A percentile compares a stretch with the other conserved stretches of the same genome.
phyloP scores from a whole-genome alignment of 2,113 vertebrate genomes.

The Toxotes jaculatrix region DNA sequence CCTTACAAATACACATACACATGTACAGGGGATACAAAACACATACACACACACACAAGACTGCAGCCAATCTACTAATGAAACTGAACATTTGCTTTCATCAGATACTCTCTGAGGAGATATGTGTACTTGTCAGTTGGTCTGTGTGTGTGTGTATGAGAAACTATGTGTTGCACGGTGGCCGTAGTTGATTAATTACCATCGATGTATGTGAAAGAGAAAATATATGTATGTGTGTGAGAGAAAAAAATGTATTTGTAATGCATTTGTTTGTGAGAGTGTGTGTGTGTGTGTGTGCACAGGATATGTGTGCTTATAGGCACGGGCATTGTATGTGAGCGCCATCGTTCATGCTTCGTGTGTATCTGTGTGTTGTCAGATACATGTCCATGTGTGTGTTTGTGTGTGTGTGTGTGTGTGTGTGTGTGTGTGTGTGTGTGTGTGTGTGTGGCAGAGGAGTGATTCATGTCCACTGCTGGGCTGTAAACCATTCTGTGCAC shows the following conservation, averaged over 20 bases:
- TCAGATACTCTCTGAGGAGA: conserved; percentile 90
- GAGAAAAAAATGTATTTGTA: conserved; percentile 60
- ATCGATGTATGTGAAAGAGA: conserved; percentile 60
- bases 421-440: conserved; percentile 91
- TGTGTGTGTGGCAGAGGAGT: conserved; percentile 87
- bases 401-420: conserved; percentile 90
- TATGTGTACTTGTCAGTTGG: conserved; percentile 91
- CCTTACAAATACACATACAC: conserved; percentile 22
- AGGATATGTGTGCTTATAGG: conserved; percentile 38
- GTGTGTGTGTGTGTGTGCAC: conserved; percentile 29
- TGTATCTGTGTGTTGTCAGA: conserved; percentile 84
- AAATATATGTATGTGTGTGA: conserved; percentile 62
- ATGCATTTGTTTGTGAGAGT: conserved; percentile 51
- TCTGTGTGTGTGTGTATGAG: conserved; percentile 71
- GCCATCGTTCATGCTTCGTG: conserved; percentile 77
- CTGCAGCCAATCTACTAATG: conserved; percentile 94
- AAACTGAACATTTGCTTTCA: conserved; percentile 88
- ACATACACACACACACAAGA: conserved; percentile 58
- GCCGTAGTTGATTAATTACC: conserved; percentile 76
- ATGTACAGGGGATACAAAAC: conserved; percentile 39
- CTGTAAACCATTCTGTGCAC: conserved; percentile 99
- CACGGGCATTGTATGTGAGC: conserved; percentile 40
- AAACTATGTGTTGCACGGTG: conserved; percentile 72
- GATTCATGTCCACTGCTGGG: conserved; percentile 99
- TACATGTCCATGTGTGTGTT: conserved; percentile 88